phyloP scores from a whole-genome alignment of 2,113 vertebrate species.

The Lathamus discolor region DNA sequence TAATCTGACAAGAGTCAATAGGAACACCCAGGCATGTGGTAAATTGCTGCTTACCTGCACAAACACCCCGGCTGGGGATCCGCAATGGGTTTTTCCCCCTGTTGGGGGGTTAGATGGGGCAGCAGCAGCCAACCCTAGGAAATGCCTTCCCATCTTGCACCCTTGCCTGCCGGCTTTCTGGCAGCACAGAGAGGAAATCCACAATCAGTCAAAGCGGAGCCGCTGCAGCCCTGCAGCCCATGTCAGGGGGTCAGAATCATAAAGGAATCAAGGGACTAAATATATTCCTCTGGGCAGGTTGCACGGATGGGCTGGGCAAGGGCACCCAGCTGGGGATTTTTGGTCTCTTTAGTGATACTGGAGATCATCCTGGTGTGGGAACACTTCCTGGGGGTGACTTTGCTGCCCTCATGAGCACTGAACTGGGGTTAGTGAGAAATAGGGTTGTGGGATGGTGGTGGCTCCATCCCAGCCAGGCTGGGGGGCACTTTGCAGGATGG shows the following conservation, averaged over 20 bases:
- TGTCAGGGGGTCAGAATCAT: constrained; percentile 13
- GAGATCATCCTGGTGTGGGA: background rate
- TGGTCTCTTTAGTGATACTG: background rate
- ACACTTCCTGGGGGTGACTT: rapidly evolving
- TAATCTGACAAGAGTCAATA: constrained; percentile 47
- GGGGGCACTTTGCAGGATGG: background rate
- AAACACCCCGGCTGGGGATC: background rate
- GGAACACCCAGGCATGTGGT: constrained; percentile 43
- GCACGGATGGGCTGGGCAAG: background rate
- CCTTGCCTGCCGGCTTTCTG: background rate
- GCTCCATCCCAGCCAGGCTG: background rate
- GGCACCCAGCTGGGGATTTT: background rate
- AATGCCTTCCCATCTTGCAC: background rate
- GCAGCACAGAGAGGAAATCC: background rate
- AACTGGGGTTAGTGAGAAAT: background rate
- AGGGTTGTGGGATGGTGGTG: rapidly evolving
- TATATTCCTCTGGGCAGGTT: background rate
- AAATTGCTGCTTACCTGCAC: background rate
- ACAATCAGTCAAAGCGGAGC: background rate
- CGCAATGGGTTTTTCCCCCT: background rate
- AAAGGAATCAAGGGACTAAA: background rate
- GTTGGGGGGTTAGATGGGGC: background rate
- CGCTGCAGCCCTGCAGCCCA: background rate
- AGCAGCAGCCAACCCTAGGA: background rate
- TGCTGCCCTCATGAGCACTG: background rate